Evolutionary conservation across 2,888 invertebrate species (phyloP), one percentile per base, ranked within the genome.

Genomic region (Boloria selene): DNA sequence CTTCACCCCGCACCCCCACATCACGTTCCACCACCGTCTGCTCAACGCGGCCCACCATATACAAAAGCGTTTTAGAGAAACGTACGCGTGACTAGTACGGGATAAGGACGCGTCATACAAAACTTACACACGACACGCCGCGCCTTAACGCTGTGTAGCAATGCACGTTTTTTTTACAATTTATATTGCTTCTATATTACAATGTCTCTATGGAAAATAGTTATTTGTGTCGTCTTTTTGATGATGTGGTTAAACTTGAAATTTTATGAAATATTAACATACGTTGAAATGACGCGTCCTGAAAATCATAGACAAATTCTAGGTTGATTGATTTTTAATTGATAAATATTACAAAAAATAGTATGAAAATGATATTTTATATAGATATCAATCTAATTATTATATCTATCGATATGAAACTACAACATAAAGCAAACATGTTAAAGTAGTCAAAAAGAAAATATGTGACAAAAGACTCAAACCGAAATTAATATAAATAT

Each of bases 41-140:
- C 88, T 94, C 72, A 95, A 94, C 79, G 95, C 95, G 5, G 95
- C 95, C 64, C 95, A 95, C 75, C 93, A 95, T 78, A 90, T 95
- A 73, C 95, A 95, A 83, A 95, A 95, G 79, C 93, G 95, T 65
- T 95, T 95, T 85, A 89, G 94, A 72, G 95, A 95, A 80, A 95
- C 95, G 38, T 95, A 95, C 85, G 94, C 94, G 75, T 94, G 90
- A 92, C 88, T 88, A 85, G 84, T 75, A 66, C 83, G 81, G 68
- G 69, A 61, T 65, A 76, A 75, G 66, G 74, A 72, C 66, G 68
- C 73, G 62, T 61, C 74, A 51, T 68, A 74, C 63, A 78, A 82
- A 66, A 72, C 72, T 55, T 77, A 83, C 44, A 77, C 74, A 55
- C 77, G 80, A 31, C 79, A 80, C 68, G 77, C 80, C 52, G 75